Evolutionary conservation across 2,113 vertebrate genomes (phyloP).

Genomic region (Spea multiplicata): DNA sequence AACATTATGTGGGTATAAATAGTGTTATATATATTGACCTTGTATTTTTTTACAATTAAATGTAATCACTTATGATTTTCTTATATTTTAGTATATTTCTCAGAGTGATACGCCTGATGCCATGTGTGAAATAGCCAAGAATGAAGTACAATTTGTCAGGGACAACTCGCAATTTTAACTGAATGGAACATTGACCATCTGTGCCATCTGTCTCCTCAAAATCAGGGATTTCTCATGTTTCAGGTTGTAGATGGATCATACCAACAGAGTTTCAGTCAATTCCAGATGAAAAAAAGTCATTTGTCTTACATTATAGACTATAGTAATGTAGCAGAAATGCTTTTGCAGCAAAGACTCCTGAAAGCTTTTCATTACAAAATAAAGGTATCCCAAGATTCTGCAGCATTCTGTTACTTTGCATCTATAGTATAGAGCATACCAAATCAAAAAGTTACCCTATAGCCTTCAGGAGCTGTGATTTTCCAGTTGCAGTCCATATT

Average conservation of each 20-base stretch:
- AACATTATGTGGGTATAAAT: neutral
- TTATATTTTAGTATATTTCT: too few relatives aligned
- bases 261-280: too few relatives aligned
- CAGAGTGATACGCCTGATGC: too few relatives aligned
- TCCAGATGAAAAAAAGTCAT: neutral
- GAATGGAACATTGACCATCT: too few relatives aligned
- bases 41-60: too few relatives aligned
- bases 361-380: neutral
- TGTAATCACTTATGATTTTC: too few relatives aligned
- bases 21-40: neutral
- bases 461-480: constrained; percentile 34
- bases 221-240: too few relatives aligned
- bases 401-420: neutral
- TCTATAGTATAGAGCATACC: neutral
- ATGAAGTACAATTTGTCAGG: too few relatives aligned
- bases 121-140: too few relatives aligned
- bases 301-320: neutral
- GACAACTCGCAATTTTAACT: too few relatives aligned
- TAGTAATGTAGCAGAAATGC: neutral
- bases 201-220: too few relatives aligned
- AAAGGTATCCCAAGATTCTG: neutral
- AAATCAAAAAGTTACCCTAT: neutral
- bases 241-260: too few relatives aligned
- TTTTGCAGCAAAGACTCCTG: neutral
- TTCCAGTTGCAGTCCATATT: constrained; percentile 34